These are phyloP conservation scores for Heterodera carotae DNA, from an alignment of 1,140 invertebrate species.

Conservation along the genomic window DNA sequence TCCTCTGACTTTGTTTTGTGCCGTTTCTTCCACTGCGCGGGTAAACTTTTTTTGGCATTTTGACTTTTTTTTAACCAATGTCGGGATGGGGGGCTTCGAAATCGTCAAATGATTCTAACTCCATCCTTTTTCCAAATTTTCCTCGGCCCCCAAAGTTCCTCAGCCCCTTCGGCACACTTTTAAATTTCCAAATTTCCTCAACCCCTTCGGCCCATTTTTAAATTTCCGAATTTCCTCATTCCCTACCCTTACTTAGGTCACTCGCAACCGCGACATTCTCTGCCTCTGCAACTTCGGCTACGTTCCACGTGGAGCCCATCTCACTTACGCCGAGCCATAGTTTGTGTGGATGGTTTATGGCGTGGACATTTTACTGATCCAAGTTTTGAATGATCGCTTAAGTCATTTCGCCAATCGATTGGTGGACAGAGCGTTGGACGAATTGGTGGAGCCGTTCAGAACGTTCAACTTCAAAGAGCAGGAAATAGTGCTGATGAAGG, in stretches of 20 bases:
- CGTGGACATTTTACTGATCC: neutral
- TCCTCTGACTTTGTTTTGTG: constrained; percentile 51
- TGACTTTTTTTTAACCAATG: no score
- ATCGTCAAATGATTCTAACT: no score
- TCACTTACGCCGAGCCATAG: constrained; percentile 46
- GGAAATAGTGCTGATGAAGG: constrained; percentile 62
- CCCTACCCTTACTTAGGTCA: neutral
- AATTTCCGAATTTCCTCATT: neutral
- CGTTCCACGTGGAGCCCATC: constrained; percentile 42
- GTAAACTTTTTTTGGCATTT: constrained; percentile 13
- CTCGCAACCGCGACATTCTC: constrained; percentile 47
- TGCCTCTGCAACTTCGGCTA: constrained; percentile 48
- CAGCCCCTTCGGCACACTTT: neutral
- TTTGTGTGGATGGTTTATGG: no score
- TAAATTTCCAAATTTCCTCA: no score
- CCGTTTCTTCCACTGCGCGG: constrained; percentile 43
- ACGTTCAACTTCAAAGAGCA: constrained; percentile 65
- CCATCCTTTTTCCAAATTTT: no score
- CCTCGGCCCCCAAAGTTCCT: no score
- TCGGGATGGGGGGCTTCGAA: no score
- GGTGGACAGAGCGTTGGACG: constrained; percentile 62
- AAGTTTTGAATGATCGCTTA: constrained; percentile 24
- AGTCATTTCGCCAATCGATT: constrained; percentile 62
- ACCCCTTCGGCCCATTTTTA: neutral
- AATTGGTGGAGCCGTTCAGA: constrained; percentile 59